These are phyloP conservation scores for Henicopernis longicauda DNA, from an alignment of 2,113 vertebrate genomes.

Conservation along the genomic window DNA sequence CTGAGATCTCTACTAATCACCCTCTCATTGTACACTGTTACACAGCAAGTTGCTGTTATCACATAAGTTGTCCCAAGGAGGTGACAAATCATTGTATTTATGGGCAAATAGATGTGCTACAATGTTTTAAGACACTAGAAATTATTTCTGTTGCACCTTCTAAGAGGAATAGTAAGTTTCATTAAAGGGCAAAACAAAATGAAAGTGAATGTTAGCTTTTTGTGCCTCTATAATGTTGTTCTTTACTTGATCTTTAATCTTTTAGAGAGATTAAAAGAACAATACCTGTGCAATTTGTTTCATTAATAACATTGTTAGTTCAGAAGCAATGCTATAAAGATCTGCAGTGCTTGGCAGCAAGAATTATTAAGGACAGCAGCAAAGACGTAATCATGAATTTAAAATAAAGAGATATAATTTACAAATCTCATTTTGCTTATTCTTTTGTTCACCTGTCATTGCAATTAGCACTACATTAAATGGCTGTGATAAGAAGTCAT, in stretches of 20 bases:
- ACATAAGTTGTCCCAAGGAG: background rate
- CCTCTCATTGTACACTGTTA: background rate
- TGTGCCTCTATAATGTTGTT: background rate
- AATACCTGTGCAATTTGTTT: background rate
- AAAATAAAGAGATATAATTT: background rate
- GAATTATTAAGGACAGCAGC: background rate
- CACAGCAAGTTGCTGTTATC: background rate
- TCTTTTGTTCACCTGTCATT: background rate
- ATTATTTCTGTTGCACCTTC: conserved; percentile 31
- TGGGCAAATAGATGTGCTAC: conserved; percentile 12
- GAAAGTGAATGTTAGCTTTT: background rate
- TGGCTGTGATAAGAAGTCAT: background rate
- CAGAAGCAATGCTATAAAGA: background rate
- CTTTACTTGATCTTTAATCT: conserved; percentile 16
- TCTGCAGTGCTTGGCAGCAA: background rate
- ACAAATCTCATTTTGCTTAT: background rate
- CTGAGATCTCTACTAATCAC: background rate
- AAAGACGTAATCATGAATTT: background rate
- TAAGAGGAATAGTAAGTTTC: conserved; percentile 33
- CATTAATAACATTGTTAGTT: background rate
- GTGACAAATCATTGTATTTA: background rate
- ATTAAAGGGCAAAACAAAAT: conserved; percentile 33
- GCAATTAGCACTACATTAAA: background rate
- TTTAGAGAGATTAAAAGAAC: conserved; percentile 5
- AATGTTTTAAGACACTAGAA: conserved; percentile 9